Evolutionary conservation across 2,888 invertebrate species (phyloP).

Genomic region (Spilosoma lubricipeda): DNA sequence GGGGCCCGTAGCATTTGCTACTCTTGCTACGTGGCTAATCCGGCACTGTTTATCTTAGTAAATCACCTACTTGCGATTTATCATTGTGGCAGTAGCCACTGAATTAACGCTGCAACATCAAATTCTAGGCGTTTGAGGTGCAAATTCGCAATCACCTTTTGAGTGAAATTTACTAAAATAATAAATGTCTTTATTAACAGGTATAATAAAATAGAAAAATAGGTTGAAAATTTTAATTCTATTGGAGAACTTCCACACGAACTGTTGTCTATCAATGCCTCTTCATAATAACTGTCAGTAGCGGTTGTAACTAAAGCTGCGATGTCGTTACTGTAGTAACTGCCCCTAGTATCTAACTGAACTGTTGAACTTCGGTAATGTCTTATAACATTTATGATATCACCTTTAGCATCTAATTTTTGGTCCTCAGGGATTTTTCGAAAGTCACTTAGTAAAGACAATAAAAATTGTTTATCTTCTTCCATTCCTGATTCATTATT

Average conservation of each 20-base stretch:
- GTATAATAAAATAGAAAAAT: background rate
- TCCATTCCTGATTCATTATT: background rate
- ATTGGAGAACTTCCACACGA: conserved; percentile 10
- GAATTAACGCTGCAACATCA: no score
- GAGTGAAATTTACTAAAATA: no score
- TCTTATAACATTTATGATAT: conserved; percentile 19
- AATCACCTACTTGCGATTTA: no score
- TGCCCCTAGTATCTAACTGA: background rate
- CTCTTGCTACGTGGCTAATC: no score
- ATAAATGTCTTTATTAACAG: background rate
- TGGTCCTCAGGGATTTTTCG: conserved; percentile 14
- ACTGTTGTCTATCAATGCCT: background rate
- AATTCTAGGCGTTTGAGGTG: no score
- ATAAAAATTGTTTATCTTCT: conserved; percentile 16
- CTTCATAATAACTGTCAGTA: conserved; percentile 6
- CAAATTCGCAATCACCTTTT: no score
- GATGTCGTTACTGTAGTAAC: conserved; percentile 5
- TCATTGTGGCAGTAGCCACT: no score
- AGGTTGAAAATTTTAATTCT: conserved; percentile 18
- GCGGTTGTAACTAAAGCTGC: conserved; percentile 6
- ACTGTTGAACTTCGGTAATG: conserved; percentile 14
- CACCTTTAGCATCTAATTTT: conserved; percentile 19
- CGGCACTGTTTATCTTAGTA: no score
- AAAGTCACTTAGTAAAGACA: conserved; percentile 20
- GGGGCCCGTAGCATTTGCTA: no score